Conservation (phyloP, 2,888 invertebrate genomes). For the Metopia argyrocephala region DNA sequence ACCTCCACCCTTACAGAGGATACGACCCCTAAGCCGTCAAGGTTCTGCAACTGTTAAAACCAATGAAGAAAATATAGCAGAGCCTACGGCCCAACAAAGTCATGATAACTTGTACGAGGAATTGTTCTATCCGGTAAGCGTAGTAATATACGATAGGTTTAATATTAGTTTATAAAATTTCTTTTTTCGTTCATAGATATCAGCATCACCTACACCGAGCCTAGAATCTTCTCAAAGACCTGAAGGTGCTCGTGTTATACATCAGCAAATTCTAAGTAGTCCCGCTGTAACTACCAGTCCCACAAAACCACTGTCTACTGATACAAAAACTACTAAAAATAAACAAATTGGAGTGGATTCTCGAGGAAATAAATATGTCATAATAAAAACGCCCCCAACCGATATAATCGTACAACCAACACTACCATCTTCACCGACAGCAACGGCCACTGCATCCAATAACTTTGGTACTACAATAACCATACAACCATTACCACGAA, state of each 20-base stretch:
- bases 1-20: slow-evolving; percentile 41
- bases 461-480: slow-evolving; percentile 58
- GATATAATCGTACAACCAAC: slow-evolving; percentile 60
- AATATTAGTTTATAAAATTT: not conserved
- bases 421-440: slow-evolving; percentile 30
- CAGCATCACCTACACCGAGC: slow-evolving; percentile 2
- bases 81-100: slow-evolving; percentile 23
- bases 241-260: slow-evolving; percentile 54
- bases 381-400: slow-evolving; percentile 68
- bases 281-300: slow-evolving; percentile 44
- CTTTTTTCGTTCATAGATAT: slow-evolving; percentile 18
- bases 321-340: slow-evolving; percentile 56
- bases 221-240: slow-evolving; percentile 1
- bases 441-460: slow-evolving; percentile 39
- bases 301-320: slow-evolving; percentile 32
- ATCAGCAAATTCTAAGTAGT: slow-evolving; percentile 58
- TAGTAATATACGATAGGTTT: not conserved
- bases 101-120: slow-evolving; percentile 36
- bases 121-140: slow-evolving; percentile 46
- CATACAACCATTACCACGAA: slow-evolving; percentile 34
- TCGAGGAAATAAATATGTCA: slow-evolving; percentile 76
- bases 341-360: slow-evolving; percentile 70
- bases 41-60: not conserved
- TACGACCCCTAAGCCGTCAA: slow-evolving; percentile 24
- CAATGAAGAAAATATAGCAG: slow-evolving; percentile 3